phyloP scores from a whole-genome alignment of 2,888 invertebrate species.

The Ornithoptera priamus region DNA sequence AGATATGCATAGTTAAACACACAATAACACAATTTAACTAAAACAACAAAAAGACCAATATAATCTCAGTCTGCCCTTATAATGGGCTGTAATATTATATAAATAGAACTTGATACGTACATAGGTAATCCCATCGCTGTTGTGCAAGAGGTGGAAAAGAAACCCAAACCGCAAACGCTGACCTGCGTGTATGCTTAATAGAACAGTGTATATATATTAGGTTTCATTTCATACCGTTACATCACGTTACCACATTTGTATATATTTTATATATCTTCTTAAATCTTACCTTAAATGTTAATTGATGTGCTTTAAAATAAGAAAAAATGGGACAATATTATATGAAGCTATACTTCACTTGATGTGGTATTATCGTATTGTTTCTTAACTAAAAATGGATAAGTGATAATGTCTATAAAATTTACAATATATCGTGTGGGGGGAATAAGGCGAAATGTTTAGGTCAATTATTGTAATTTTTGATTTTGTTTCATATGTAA shows the following conservation, averaged over 20 bases:
- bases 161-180: slow-evolving; percentile 22
- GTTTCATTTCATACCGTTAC: not conserved
- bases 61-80: slow-evolving; percentile 1
- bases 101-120: slow-evolving; percentile 20
- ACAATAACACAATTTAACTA: too few relatives aligned
- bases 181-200: not conserved
- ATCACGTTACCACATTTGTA: not conserved
- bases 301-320: too few relatives aligned
- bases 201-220: not conserved
- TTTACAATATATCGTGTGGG: too few relatives aligned
- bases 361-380: too few relatives aligned
- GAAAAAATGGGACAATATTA: too few relatives aligned
- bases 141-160: slow-evolving; percentile 10
- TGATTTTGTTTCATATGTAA: not conserved
- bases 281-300: too few relatives aligned
- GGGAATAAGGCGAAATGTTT: too few relatives aligned
- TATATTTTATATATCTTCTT: not conserved
- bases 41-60: too few relatives aligned
- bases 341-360: too few relatives aligned
- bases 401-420: too few relatives aligned
- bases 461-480: not conserved
- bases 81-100: slow-evolving; percentile 14
- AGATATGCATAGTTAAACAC: too few relatives aligned
- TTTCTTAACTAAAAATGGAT: too few relatives aligned
- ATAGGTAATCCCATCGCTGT: slow-evolving; percentile 24